A percentile compares a stretch with the other conserved stretches of the same genome.
These are phyloP conservation scores for Enteromius argenteus DNA, from an alignment of 2,797 vertebrate species.

Conservation along the genomic window DNA sequence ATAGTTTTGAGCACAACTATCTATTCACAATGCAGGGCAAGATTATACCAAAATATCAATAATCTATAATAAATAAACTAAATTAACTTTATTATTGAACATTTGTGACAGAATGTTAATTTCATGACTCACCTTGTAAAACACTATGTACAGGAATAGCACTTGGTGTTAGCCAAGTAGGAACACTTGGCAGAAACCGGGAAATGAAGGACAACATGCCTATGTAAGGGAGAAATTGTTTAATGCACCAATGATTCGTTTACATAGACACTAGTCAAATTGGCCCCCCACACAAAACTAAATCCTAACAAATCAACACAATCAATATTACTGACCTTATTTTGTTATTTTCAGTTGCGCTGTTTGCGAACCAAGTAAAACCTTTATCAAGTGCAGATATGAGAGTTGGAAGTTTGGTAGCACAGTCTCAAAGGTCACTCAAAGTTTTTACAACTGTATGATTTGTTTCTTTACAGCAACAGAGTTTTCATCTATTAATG, in stretches of 20 bases:
- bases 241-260: neutral
- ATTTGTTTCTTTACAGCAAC: neutral
- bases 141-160: slow-evolving; percentile 73
- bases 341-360: slow-evolving; percentile 23
- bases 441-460: neutral
- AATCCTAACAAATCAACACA: neutral
- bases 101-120: slow-evolving; percentile 7
- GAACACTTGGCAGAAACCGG: slow-evolving; percentile 73
- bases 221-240: slow-evolving; percentile 18
- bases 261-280: neutral
- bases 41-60: neutral
- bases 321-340: slow-evolving; percentile 47
- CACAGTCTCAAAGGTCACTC: slow-evolving; percentile 58
- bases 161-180: slow-evolving; percentile 73
- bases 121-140: slow-evolving; percentile 77
- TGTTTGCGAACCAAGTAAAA: slow-evolving; percentile 24
- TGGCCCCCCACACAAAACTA: neutral
- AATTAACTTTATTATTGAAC: neutral
- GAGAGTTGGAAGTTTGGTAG: slow-evolving; percentile 34
- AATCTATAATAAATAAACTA: neutral
- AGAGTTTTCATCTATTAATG: neutral
- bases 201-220: slow-evolving; percentile 63
- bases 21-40: neutral
- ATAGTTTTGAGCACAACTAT: no score
- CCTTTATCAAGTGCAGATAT: slow-evolving; percentile 46